Base-by-base conservation (phyloP, 2,113 vertebrate genomes). In the Channa argus region DNA sequence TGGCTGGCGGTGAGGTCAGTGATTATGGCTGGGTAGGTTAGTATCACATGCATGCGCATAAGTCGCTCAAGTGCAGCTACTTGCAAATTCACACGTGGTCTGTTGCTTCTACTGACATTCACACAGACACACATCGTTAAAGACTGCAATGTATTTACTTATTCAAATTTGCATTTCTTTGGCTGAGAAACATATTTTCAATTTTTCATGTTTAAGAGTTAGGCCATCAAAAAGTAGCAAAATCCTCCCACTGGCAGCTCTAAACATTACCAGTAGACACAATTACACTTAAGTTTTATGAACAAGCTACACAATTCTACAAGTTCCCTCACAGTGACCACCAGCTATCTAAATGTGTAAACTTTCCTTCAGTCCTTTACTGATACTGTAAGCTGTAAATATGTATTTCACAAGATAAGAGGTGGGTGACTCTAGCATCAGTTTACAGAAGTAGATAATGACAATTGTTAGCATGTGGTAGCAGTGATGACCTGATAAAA, bases 1-100 rank as follows among this genome's bases (percentile, higher is more conserved):
- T 70, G 69, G 66, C 71, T 72, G 24, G 45, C 41, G 12, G 60
- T 54, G 74, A 75, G 82, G 78, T 89, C 80, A 65, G 80, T n/a
- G 69, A 83, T 79, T 79, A 83, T 51, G 43, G 13, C 61, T 74
- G 58, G 67, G 52, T 67, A 0, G 55, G 56, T 55, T 63, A 39
- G 50, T 50, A 10, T 76, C 75, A 59, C 66, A 37, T 71, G 55
- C 77, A 61, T 58, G 72, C 59, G 56, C 62, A 37, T 56, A 24
- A 54, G 47, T 37, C 8, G 12, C 74, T 46, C 60, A 24, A 45
- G 62, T 15, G 24, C 24, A 24, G 55, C 71, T 13, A 41, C 54
- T 46, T 38, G 14, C 71, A 68, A 61, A 68, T 14, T 8, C 59
- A 73, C 39, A 69, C 60, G 41, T 79, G 46, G 36, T 71, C 66